These are phyloP conservation scores for Plusia festucae DNA, from an alignment of 2,888 invertebrate genomes.

Conservation along the genomic window DNA sequence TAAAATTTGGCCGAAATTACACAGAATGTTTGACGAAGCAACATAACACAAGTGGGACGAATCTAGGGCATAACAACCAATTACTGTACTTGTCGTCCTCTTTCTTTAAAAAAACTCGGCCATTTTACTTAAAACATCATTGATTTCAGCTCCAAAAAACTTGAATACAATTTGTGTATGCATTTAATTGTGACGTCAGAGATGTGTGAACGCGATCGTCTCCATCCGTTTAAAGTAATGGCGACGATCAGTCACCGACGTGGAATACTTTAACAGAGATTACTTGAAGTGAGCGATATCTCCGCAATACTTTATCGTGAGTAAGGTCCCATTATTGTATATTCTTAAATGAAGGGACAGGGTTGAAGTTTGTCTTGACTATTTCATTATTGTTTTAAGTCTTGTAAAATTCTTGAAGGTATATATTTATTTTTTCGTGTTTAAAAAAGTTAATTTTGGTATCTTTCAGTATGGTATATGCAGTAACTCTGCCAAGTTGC, in stretches of 20 bases:
- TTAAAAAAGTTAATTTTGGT: too few relatives aligned
- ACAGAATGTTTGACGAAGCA: constrained; percentile 31
- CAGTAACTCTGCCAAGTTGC: too few relatives aligned
- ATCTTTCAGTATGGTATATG: too few relatives aligned
- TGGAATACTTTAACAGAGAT: constrained; percentile 19
- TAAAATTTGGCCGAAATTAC: constrained; percentile 22
- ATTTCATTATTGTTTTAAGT: background rate
- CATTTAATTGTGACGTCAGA: constrained; percentile 24
- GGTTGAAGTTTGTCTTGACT: background rate
- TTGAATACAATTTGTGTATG: constrained; percentile 8
- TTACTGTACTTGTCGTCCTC: constrained; percentile 27
- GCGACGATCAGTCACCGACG: constrained; percentile 28
- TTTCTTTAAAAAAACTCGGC: too few relatives aligned
- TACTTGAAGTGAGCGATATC: constrained; percentile 12
- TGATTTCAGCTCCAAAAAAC: background rate
- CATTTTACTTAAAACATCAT: background rate
- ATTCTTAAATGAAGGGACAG: background rate
- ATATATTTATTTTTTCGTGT: too few relatives aligned
- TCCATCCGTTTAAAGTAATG: constrained; percentile 40
- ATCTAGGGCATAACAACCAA: constrained; percentile 53
- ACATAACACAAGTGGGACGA: constrained; percentile 33
- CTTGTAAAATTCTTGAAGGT: too few relatives aligned
- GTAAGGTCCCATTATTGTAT: background rate
- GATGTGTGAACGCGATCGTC: constrained; percentile 24
- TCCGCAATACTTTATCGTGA: background rate